Evolutionary conservation across 2,888 invertebrate genomes (phyloP).

Genomic region (Drosophila cognata): DNA sequence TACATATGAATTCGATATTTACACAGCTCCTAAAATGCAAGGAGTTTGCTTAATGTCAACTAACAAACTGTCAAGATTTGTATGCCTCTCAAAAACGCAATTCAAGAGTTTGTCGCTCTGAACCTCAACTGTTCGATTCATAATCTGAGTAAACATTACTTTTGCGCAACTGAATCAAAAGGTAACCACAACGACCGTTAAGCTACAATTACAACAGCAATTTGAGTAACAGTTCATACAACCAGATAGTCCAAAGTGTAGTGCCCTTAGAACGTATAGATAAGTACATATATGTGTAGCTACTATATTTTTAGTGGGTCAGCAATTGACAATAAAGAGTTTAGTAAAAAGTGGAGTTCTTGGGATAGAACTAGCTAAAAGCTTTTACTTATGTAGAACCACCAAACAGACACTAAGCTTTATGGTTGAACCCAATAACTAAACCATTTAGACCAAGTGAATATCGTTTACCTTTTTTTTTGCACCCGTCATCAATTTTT

Average conservation of each 20-base stretch:
- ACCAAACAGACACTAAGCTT: background rate
- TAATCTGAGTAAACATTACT: background rate
- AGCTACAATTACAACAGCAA: background rate
- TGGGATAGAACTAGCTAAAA: background rate
- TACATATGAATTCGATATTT: background rate
- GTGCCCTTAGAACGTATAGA: background rate
- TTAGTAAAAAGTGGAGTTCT: background rate
- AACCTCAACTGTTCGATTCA: background rate
- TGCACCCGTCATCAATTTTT: slow-evolving; percentile 60
- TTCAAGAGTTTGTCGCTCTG: background rate
- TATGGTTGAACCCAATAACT: slow-evolving; percentile 29
- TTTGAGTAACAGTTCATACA: background rate
- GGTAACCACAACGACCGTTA: background rate
- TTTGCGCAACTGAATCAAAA: background rate
- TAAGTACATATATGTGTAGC: background rate
- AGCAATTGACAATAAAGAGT: background rate
- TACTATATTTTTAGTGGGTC: background rate
- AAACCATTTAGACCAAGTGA: slow-evolving; percentile 54
- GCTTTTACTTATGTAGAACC: slow-evolving; percentile 4
- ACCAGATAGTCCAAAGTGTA: background rate
- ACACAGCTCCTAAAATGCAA: background rate
- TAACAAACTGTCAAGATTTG: background rate
- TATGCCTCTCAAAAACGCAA: background rate
- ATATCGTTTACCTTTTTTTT: slow-evolving; percentile 47
- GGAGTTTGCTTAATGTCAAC: background rate